Evolutionary conservation across 2,113 vertebrate genomes (phyloP), one percentile per base, ranked within the genome.

Genomic region (Bathybates hornii): DNA sequence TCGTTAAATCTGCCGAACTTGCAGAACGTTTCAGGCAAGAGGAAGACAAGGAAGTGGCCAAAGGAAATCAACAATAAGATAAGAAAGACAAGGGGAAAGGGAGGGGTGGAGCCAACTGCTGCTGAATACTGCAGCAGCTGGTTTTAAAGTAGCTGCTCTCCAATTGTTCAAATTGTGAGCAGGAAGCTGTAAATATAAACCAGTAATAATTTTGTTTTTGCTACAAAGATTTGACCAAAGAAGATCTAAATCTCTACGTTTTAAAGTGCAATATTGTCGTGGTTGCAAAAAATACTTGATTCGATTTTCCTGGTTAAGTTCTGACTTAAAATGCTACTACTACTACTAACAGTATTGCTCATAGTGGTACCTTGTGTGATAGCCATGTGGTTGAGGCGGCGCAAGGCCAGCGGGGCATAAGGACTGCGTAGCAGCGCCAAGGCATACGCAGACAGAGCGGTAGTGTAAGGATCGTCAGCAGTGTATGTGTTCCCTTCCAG

Each of bases 401-500:
- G 95, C 90, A 98, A 94, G 1, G 94, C 94, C 4, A 91, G 86
- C 0, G 95, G 94, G 0, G 98, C 97, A 0, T 96, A 95, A 1
- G 96, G 96, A 85, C 98, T 99, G 85, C 95, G 97, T 1, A 99
- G 96, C 83, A 98, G 96, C 2, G 96, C 96, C 93, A 99, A 95
- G 11, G 97, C 94, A 0, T 98, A 99, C 0, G 98, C 96, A 0
- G 82, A 97, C 93, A 98, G 92, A 41, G 98, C 97, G 0, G 97
- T 97, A 27, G 97, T 98, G 94, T 99, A 98, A 1, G 98, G 98
- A n/a, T 99, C 98, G 5, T 96, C 96, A 7, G 97, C 97, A 1
- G 97, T 97, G 88, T 97, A 97, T 1, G 96, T 90, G 89, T 97
- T 97, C 83, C 96, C 97, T 95, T 99, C 98, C 93, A 99, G 93